Evolutionary conservation across 2,888 invertebrate genomes (phyloP), one percentile per base, ranked within the genome.

Genomic region (Lacanobia wlatinum): DNA sequence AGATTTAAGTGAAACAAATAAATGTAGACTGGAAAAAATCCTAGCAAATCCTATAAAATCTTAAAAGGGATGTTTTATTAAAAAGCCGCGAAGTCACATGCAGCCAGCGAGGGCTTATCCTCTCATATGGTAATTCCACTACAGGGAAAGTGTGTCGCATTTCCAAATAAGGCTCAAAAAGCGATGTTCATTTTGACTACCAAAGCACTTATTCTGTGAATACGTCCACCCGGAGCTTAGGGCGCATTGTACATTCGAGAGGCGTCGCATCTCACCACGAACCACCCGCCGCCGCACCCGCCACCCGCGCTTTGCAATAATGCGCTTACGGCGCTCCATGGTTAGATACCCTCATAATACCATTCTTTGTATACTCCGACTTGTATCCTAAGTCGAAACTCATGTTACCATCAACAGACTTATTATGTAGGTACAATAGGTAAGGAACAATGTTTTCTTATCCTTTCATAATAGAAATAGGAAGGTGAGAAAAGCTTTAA

Each of bases 231-330:
- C 83, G 87, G 90, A 93, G 93, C 93, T 94, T 93, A 94, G 90
- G 87, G 88, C 90, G 88, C 92, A 95, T 95, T 95, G 94, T 94
- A 94, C 90, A 95, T 95, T 92, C 95, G 92, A 89, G 89, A 84
- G 87, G 90, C 93, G 93, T 94, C 90, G 88, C 87, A 87, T 88
- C 87, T 86, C 84, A 80, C 79, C 76, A 67, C 79, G 80, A 82
- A 81, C 88, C 88, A 86, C 90, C 89, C 89, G 89, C 89, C 87
- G 70, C 88, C 88, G 71, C 83, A 89, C 46, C 84, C 89, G 58
- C 85, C 90, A 84, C 88, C 87, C 88, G 89, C 91, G 90, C 92
- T 94, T 90, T 92, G 93, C 93, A 92, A 92, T 96, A 95, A 95
- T 95, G 93, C 95, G 93, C 95, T 95, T 95, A 95, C 89, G 92